A percentile compares a stretch with the other conserved stretches of the same genome.
Conservation (phyloP, 2,797 vertebrate species). For the Gobio occitaniae region DNA sequence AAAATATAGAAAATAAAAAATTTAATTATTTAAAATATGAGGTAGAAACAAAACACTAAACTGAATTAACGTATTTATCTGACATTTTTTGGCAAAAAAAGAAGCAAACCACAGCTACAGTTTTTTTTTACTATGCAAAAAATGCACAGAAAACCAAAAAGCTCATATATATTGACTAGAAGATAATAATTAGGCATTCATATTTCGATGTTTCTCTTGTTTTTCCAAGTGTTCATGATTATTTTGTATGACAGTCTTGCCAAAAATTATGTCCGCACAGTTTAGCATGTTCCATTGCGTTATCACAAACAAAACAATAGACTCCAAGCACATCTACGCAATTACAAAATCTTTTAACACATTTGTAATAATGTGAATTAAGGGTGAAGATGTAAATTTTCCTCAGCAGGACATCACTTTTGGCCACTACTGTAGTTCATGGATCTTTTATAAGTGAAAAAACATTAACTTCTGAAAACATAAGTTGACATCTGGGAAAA, state of each 20-base stretch:
- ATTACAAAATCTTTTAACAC: too few species aligned
- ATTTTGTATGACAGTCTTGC: neutral
- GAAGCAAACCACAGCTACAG: too few species aligned
- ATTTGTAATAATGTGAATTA: neutral
- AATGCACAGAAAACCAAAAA: neutral
- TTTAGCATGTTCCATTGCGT: neutral
- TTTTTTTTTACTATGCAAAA: neutral
- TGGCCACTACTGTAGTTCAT: neutral
- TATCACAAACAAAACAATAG: neutral
- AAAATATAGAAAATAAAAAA: too few species aligned
- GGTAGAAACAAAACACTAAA: too few species aligned
- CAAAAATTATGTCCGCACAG: neutral
- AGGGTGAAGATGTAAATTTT: neutral
- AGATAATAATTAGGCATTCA: neutral
- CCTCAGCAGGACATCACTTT: neutral
- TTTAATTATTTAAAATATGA: neutral
- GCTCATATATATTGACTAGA: neutral
- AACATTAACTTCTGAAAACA: neutral
- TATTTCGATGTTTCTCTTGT: neutral
- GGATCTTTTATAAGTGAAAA: neutral
- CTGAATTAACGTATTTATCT: neutral
- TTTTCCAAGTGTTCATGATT: neutral
- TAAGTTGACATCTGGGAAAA: neutral
- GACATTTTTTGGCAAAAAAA: neutral
- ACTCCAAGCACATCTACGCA: neutral